Base-by-base conservation (phyloP, 2,797 vertebrate genomes). In the Staurois parvus region DNA sequence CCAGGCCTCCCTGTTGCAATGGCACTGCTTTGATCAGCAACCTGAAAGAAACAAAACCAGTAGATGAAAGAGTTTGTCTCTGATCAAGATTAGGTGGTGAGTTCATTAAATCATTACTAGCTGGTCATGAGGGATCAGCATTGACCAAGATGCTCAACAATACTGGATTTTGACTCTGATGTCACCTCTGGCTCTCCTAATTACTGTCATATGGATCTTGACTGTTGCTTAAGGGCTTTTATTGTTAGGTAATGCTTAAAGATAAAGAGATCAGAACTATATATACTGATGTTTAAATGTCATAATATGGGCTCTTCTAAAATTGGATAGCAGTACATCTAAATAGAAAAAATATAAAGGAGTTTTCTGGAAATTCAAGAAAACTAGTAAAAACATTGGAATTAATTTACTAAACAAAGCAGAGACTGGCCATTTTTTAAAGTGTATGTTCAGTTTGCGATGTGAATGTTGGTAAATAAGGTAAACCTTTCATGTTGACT, bases 41-140 rank as follows among this genome's bases (percentile, higher is more conserved):
- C 85, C 89, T 91, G 88, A 90, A 88, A 34, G 70, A 42, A 13
- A 45, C 83, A 84, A 88, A 29, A 26, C 26, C 26, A 66, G 76
- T 81, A 86, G 74, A 82, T 72, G 56, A 79, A 87, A 87, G 91
- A 84, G 88, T 84, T 81, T 42, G 75, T 88, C 86, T 91, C 78
- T 87, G 92, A 92, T 90, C 87, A 90, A 85, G 88, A 88, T 91
- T 90, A 90, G 64, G 83, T 89, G 90, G 86, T 30, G 84, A 85
- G 86, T 89, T 81, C 81, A 90, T 89, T 92, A 92, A 92, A 93
- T 93, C 90, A 92, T n/a, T 91, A 68, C 66, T 28, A 66, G 72
- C 70, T 0, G 0, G 80, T 52, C 75, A 88, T 85, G 89, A 21
- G 66, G 85, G 88, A 87, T 87, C 88, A 29, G 26, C 66, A 48